Base-by-base conservation (phyloP, 1,140 invertebrate genomes). In the Zaprionus africanus region DNA sequence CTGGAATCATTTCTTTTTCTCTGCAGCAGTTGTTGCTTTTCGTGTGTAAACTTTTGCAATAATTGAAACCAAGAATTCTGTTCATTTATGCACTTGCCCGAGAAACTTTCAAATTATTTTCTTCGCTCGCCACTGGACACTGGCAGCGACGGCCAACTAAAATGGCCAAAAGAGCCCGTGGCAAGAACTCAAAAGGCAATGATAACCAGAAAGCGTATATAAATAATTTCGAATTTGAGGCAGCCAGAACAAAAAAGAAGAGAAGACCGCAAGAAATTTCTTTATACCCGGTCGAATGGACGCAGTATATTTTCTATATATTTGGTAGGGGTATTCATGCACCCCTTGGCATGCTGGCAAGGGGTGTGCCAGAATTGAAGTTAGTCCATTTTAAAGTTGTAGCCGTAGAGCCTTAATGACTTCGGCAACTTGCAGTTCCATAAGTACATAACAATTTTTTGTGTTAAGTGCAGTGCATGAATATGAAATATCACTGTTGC, bases 31-130 rank as follows among this genome's bases (percentile, higher is more conserved):
- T n/a, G 2, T 24, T 72, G 28, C 34, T 41, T 36, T 24, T 34
- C 57, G 79, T 87, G 77, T 71, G 70, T 26, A 88, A 87, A 87
- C 28, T 87, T 87, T 71, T 69, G 58, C 71, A 82, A 78, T 82
- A 91, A 91, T 91, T 91, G 84, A 91, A 91, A 88, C 79, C 57
- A 75, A 78, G 66, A 81, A 77, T 78, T 74, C 61, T 72, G 61
- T 77, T 73, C 82, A 79, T 71, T 77, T 77, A 87, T 82, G 67
- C 69, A 71, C 59, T 72, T 78, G 73, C n/a, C 57, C 54, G 66
- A 71, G 75, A 73, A 87, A 88, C 64, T 82, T 87, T 88, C 49
- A 34, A 70, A 87, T 76, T 79, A 85, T 85, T 82, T 82, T 79
- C 59, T 62, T 72, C 22, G 69, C 46, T 67, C 77, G 75, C 73